Evolutionary conservation across 2,888 invertebrate species (phyloP).

Genomic region (Drosophila percnosoma): DNA sequence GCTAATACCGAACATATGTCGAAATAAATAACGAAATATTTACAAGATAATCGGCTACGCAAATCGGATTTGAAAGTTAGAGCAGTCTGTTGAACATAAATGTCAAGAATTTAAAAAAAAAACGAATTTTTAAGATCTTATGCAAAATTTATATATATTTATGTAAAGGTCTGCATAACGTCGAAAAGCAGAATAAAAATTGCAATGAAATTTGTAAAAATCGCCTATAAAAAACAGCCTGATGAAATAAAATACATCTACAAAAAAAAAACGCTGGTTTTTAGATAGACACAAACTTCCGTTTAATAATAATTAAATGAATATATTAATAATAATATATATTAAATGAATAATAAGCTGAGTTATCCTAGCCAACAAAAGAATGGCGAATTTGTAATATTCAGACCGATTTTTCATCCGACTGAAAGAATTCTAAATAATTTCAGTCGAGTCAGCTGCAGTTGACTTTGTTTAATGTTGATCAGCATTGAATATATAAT

Average conservation of each 20-base stretch:
- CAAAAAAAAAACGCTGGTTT: not conserved
- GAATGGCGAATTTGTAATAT: not conserved
- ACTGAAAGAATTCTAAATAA: not conserved
- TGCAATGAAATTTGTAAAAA: not conserved
- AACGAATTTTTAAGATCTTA: not conserved
- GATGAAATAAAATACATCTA: too few relatives aligned
- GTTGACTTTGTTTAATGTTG: not conserved
- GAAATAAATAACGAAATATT: not conserved
- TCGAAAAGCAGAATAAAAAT: fast-evolving
- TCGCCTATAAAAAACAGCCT: fast-evolving
- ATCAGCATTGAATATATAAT: too few relatives aligned
- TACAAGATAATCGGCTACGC: not conserved
- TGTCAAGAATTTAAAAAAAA: too few relatives aligned
- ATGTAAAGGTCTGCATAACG: not conserved
- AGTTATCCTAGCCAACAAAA: not conserved
- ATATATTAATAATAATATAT: not conserved
- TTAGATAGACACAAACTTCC: not conserved
- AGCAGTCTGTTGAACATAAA: too few relatives aligned
- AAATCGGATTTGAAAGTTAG: not conserved
- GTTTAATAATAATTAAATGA: not conserved
- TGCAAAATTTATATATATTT: not conserved
- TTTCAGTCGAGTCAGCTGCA: not conserved
- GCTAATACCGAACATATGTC: not conserved
- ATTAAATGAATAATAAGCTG: not conserved
- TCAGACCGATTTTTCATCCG: not conserved